Conservation (phyloP, 1,140 invertebrate species). For the Cotesia glomerata region DNA sequence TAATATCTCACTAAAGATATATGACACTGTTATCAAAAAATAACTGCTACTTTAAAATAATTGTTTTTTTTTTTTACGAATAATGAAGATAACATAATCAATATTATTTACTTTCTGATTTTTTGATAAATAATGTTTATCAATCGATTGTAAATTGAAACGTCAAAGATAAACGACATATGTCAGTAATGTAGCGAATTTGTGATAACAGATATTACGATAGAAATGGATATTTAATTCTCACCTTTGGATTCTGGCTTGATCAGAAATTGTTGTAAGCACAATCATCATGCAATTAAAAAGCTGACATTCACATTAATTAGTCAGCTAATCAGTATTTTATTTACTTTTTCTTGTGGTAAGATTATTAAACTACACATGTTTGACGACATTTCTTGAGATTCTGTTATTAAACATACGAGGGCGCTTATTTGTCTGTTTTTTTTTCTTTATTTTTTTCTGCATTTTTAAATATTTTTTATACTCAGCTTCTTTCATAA, state of each 20-base stretch:
- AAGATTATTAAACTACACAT: slow-evolving; percentile 39
- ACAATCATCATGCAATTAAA: slow-evolving; percentile 48
- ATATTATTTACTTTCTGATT: background rate
- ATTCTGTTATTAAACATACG: slow-evolving; percentile 30
- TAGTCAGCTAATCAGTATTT: slow-evolving; percentile 50
- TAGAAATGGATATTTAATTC: slow-evolving; percentile 18
- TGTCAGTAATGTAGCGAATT: slow-evolving; percentile 4
- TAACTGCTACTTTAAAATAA: background rate
- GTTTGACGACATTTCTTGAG: slow-evolving; percentile 47
- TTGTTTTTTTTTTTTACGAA: background rate
- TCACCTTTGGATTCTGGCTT: slow-evolving; percentile 46
- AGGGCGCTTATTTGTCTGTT: slow-evolving; percentile 1
- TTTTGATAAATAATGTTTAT: background rate
- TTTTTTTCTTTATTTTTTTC: too few species aligned
- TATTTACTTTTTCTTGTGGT: slow-evolving; percentile 52
- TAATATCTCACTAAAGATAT: background rate
- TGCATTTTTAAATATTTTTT: too few species aligned
- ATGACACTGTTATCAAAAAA: too few species aligned
- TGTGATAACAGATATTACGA: background rate
- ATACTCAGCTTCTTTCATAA: too few species aligned
- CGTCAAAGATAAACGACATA: slow-evolving; percentile 8
- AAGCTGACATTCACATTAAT: slow-evolving; percentile 35
- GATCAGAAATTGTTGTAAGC: slow-evolving; percentile 38
- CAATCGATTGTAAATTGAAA: background rate
- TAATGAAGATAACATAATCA: slow-evolving; percentile 8